phyloP scores from a whole-genome alignment of 1,140 invertebrate genomes.

The Drosophila suzukii region DNA sequence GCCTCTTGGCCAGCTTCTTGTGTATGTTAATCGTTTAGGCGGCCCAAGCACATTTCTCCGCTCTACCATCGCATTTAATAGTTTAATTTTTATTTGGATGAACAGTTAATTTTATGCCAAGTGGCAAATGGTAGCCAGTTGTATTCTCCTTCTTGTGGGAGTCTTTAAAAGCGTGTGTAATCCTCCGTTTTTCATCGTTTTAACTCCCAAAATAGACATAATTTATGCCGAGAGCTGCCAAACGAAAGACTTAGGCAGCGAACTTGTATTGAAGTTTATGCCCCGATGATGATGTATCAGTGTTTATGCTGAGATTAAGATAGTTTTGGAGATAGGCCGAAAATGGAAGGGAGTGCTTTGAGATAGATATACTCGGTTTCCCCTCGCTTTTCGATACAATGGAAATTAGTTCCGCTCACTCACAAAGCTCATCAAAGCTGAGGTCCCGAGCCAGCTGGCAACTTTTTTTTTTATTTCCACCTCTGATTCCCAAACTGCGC shows the following conservation, averaged over 20 bases:
- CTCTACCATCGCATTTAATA: constrained; percentile 56
- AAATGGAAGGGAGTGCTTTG: constrained; percentile 30
- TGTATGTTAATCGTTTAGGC: constrained; percentile 81
- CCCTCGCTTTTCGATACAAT: constrained; percentile 29
- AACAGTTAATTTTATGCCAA: constrained; percentile 82
- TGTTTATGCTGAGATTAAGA: constrained; percentile 42
- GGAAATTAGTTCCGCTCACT: constrained; percentile 47
- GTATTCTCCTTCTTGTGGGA: constrained; percentile 35
- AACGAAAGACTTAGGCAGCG: constrained; percentile 48
- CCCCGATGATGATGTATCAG: constrained; percentile 37
- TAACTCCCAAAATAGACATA: constrained; percentile 21
- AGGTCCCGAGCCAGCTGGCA: constrained; percentile 27
- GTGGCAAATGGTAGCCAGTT: constrained; percentile 59
- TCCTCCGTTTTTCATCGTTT: constrained; percentile 25
- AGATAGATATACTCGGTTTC: background rate
- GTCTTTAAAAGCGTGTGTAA: constrained; percentile 44
- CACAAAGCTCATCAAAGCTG: constrained; percentile 33
- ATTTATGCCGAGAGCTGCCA: constrained; percentile 41
- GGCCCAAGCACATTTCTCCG: constrained; percentile 62
- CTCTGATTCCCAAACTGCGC: constrained; percentile 46
- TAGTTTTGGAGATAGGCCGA: constrained; percentile 17
- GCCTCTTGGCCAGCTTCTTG: constrained; percentile 9
- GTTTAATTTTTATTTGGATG: constrained; percentile 82
- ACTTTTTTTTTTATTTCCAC: constrained; percentile 28
- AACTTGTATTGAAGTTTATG: constrained; percentile 35